Evolutionary conservation across 1,140 invertebrate genomes (phyloP), one percentile per base, ranked within the genome.

Genomic region (Drosophila ananassae): DNA sequence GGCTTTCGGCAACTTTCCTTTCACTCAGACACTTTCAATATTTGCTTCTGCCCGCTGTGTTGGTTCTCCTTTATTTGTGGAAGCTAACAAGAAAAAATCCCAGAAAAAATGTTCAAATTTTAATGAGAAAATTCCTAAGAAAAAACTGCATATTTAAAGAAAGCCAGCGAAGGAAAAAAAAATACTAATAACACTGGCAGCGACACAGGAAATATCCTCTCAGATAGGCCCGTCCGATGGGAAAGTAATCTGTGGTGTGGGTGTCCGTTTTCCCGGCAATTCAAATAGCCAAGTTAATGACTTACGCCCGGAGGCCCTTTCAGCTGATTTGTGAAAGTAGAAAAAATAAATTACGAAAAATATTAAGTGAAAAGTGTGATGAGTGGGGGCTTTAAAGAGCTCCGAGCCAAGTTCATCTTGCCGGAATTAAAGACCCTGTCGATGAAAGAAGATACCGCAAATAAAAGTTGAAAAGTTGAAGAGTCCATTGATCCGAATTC

Each of bases 201-300:
- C 64, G 58, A 68, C 82, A 89, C 78, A 89, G 74, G 74, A 83
- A 78, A 74, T 77, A 76, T 74, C 63, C 82, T 80, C 46, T 69
- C 34, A 79, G 53, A 34, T 54, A 55, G 54, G 25, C 52, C 51
- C 50, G 63, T 57, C 67, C 67, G 34, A 13, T 17, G 25, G 12
- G 9, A 5, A 17, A 21, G 6, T 46, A 72, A 37, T 2, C 22
- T 21, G 13, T 21, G n/a, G 48, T 28, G 17, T 32, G 37, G 47
- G 46, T 69, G 54, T 34, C 56, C 46, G 52, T 56, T 57, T 12
- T n/a, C 30, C 28, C 53, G 47, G 71, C 71, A 61, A 89, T 79
- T 79, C 84, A 89, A 89, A 89, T 89, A 89, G 84, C 76, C 84
- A 89, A 83, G 76, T 83, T 89, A 89, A 89, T 89, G 83, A 89